These are phyloP conservation scores for Melangyna quadrimaculata DNA, from an alignment of 2,888 invertebrate genomes.

Conservation along the genomic window DNA sequence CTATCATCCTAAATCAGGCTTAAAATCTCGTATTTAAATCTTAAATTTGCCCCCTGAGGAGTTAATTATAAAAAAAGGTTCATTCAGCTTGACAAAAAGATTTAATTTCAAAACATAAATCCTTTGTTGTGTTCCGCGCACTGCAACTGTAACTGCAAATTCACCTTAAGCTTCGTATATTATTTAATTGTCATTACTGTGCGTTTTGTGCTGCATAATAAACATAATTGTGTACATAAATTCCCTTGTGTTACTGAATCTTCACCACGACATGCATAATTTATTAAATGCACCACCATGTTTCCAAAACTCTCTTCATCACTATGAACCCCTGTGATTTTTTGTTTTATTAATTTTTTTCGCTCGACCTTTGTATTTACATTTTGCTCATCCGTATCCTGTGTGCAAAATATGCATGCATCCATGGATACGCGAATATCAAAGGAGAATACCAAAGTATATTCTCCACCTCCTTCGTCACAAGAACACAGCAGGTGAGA, in stretches of 20 bases:
- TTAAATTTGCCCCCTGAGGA: too few relatives aligned
- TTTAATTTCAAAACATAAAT: not conserved
- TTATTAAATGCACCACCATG: slow-evolving; percentile 43
- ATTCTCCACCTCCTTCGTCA: not conserved
- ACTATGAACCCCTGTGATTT: not conserved
- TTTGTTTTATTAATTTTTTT: slow-evolving; percentile 3
- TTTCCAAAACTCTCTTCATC: slow-evolving; percentile 12
- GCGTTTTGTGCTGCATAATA: slow-evolving; percentile 6
- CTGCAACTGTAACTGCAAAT: not conserved
- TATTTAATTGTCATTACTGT: slow-evolving; percentile 30
- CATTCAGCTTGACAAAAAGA: not conserved
- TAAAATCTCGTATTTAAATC: too few relatives aligned
- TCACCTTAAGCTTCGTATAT: not conserved
- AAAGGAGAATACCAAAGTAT: slow-evolving; percentile 44
- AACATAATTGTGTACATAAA: not conserved
- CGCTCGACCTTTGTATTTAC: slow-evolving; percentile 52
- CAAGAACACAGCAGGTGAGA: not conserved
- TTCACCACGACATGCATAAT: slow-evolving; percentile 12
- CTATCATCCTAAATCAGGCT: too few relatives aligned
- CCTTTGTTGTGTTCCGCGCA: not conserved
- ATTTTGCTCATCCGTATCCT: slow-evolving; percentile 45
- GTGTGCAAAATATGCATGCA: slow-evolving; percentile 37
- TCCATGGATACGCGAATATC: slow-evolving; percentile 63
- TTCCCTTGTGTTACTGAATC: not conserved
- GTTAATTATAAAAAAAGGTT: too few relatives aligned